phyloP scores from a whole-genome alignment of 2,797 vertebrate genomes.

The Numenius phaeopus region DNA sequence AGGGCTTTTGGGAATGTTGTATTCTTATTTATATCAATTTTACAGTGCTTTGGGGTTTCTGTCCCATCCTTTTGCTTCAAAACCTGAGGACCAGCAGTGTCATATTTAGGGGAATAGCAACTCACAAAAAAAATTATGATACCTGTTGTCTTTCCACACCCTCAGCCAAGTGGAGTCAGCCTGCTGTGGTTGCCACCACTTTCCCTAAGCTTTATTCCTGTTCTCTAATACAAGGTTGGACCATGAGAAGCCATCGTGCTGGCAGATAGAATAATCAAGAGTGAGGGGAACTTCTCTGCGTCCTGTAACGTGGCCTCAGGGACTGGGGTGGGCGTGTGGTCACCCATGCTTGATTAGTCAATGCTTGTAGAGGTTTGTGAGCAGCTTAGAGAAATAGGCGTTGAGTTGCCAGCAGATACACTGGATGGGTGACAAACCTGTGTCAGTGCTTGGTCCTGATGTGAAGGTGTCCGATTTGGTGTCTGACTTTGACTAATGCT shows the following conservation, averaged over 20 bases:
- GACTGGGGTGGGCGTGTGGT: background rate
- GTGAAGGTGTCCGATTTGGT: background rate
- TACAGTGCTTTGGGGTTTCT: background rate
- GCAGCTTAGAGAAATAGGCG: background rate
- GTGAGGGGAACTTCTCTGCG: background rate
- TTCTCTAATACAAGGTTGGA: background rate
- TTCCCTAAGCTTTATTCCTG: background rate
- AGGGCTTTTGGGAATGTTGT: background rate
- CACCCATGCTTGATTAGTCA: background rate
- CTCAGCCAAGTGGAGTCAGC: background rate
- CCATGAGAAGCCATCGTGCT: background rate
- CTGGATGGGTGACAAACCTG: background rate
- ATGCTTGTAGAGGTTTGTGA: background rate
- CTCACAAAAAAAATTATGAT: background rate
- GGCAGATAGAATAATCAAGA: background rate
- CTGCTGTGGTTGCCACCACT: background rate
- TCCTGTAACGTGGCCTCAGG: background rate
- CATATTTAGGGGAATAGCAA: background rate
- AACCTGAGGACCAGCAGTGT: background rate
- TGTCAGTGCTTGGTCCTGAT: background rate
- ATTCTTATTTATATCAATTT: background rate
- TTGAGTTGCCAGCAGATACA: background rate
- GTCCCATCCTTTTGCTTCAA: background rate
- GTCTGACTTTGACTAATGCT: background rate
- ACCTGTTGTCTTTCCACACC: accelerated